Evolutionary conservation across 2,113 vertebrate genomes (phyloP), one percentile per base, ranked within the genome.

Genomic region (Myotis davidii): DNA sequence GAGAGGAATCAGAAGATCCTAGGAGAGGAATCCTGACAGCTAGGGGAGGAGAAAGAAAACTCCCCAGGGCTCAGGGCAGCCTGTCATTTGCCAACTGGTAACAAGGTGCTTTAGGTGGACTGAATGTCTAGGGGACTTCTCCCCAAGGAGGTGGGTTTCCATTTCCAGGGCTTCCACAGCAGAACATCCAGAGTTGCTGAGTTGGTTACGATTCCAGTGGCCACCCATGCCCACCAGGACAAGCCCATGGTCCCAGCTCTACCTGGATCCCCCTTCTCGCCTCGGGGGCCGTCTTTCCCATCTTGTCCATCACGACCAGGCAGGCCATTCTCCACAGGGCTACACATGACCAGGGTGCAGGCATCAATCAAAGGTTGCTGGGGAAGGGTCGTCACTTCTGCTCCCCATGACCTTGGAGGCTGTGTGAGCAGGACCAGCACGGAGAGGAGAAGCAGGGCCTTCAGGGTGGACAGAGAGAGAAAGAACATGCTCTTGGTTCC

Each of bases 291-390:
- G 16, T 97, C 94, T 89, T 29, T 95, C 4, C 91, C 83, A 72
- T 96, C 85, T 37, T 76, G 97, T 96, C 97, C 96, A 61, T 96
- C 87, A 1, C 90, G 98, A 93, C 96, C 97, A 78, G 97, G 97
- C 37, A 97, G 56, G 69, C 96, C 88, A 69, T 72, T 86, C 23
- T 94, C 92, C 48, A 11, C 8, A 1, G 97, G 91, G 59, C 93
- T 90, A n/a, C 95, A 96, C 56, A 96, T 39, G 67, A 97, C 69
- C 73, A 97, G 17, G 6, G 93, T 90, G 88, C 94, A 97, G 50
- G 77, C 2, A 27, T 9, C 88, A 74, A 64, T 1, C 14, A 69
- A 12, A 27, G 45, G 11, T 56, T 42, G 96, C 56, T 70, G 67
- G 7, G 64, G 88, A 34, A 88, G 59, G 32, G 1, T 50, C 50